Evolutionary conservation across 2,888 invertebrate genomes (phyloP).

Genomic region (Drosophila imparisetae): DNA sequence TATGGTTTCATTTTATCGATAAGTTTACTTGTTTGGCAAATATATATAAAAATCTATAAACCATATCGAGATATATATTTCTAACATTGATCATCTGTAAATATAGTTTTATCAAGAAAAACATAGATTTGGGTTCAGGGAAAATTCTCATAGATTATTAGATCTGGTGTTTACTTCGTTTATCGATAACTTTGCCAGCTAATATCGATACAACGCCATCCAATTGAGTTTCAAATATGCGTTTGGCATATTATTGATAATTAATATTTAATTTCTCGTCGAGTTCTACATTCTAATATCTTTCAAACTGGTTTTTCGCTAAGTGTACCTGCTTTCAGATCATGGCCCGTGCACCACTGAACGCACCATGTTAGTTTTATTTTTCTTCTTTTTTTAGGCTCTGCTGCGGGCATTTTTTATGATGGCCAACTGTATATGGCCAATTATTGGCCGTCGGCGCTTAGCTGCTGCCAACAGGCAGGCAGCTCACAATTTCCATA

Average conservation of each 20-base stretch:
- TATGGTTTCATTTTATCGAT: no score
- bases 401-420: constrained; percentile 45
- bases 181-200: no score
- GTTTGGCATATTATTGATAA: background rate
- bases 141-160: no score
- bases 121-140: no score
- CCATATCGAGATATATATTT: no score
- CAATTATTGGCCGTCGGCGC: constrained; percentile 40
- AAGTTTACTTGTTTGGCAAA: background rate
- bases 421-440: constrained; percentile 15
- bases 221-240: background rate
- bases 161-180: no score
- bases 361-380: constrained; percentile 49
- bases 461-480: constrained; percentile 4
- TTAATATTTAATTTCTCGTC: background rate
- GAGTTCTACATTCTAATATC: background rate
- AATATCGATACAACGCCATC: no score
- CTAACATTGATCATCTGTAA: no score
- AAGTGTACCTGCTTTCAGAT: constrained; percentile 20
- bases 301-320: background rate
- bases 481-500: constrained; percentile 25
- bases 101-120: no score
- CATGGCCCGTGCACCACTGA: constrained; percentile 39
- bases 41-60: no score
- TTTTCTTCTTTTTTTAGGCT: constrained; percentile 20